Evolutionary conservation across 2,797 vertebrate genomes (phyloP), one percentile per base, ranked within the genome.

Genomic region (Xenops minutus): DNA sequence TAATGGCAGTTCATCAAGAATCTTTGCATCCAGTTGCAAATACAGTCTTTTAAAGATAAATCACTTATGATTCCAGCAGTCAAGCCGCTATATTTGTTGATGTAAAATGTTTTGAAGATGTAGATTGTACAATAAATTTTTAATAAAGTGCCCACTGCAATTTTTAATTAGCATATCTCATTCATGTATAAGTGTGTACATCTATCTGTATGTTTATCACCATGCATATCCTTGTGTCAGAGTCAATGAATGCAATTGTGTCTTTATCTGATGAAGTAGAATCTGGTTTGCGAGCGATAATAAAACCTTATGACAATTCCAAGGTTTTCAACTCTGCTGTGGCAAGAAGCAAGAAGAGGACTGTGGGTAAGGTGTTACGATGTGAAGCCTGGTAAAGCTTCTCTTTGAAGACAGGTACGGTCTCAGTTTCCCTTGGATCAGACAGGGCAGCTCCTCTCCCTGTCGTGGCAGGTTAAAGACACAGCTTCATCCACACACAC

Each of bases 91-190:
- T 97, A 95, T 98, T 98, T 97, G 97, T 97, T 97, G 96, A 97
- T 97, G 95, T 96, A 96, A 96, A 97, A 96, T 97, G 95, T 98
- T 98, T 98, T 97, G 97, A 97, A 97, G 75, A 69, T 95, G 95
- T 95, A 97, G 95, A 98, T 98, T 97, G 97, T 97, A 96, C 96
- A 97, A 97, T 97, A 97, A 97, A 97, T 98, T 97, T 98, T 98
- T 98, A 98, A 98, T 98, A 98, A 98, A 98, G 97, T 97, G 84
- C 96, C 96, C 95, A 93, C 96, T 98, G 96, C 97, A 95, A 84
- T 97, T 97, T 98, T 98, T 98, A 98, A 97, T 98, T 97, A 98
- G 95, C 95, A 94, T 97, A 97, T 97, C 94, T 97, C 96, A 97
- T 98, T 98, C 97, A 95, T 61, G 72, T 98, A 54, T 95, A 95